A percentile compares a stretch with the other conserved stretches of the same genome.
These are phyloP conservation scores for Tiliqua scincoides DNA, from an alignment of 2,113 vertebrate species.

Conservation along the genomic window DNA sequence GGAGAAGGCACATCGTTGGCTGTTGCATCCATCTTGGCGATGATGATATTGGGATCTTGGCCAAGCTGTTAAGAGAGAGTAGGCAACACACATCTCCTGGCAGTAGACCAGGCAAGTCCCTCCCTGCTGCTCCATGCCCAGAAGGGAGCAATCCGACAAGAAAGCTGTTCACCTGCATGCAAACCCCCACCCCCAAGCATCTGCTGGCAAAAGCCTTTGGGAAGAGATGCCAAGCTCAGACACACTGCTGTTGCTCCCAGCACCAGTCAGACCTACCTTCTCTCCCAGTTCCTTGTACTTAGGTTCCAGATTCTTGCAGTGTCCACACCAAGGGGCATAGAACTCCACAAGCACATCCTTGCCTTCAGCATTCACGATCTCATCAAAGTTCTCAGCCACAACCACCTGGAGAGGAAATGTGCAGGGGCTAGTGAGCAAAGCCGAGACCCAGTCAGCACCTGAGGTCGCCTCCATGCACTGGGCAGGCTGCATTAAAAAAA, in stretches of 20 bases:
- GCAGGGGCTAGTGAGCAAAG: not conserved
- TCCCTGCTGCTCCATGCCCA: not conserved
- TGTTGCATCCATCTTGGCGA: slow-evolving; percentile 99
- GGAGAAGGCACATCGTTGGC: slow-evolving; percentile 96
- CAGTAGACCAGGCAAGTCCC: not conserved
- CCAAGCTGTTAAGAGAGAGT: slow-evolving; percentile 79
- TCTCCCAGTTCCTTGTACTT: slow-evolving; percentile 96
- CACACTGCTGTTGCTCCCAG: no score
- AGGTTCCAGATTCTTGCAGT: slow-evolving; percentile 97
- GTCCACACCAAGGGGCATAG: slow-evolving; percentile 97
- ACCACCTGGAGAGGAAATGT: slow-evolving; percentile 78
- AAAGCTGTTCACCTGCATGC: not conserved
- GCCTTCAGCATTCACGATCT: slow-evolving; percentile 91
- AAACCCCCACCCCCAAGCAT: no score
- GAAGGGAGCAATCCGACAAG: not conserved
- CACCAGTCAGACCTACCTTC: slow-evolving; percentile 80
- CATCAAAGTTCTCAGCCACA: slow-evolving; percentile 96
- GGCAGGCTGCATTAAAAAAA: no score
- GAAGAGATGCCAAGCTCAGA: not conserved
- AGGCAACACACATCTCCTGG: not conserved
- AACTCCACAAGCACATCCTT: slow-evolving; percentile 98
- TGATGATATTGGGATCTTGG: slow-evolving; percentile 88
- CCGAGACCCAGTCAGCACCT: no score
- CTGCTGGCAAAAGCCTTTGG: no score
- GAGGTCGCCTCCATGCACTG: no score